Conservation (phyloP, 2,888 invertebrate genomes). For the Tetrapedia diversipes region DNA sequence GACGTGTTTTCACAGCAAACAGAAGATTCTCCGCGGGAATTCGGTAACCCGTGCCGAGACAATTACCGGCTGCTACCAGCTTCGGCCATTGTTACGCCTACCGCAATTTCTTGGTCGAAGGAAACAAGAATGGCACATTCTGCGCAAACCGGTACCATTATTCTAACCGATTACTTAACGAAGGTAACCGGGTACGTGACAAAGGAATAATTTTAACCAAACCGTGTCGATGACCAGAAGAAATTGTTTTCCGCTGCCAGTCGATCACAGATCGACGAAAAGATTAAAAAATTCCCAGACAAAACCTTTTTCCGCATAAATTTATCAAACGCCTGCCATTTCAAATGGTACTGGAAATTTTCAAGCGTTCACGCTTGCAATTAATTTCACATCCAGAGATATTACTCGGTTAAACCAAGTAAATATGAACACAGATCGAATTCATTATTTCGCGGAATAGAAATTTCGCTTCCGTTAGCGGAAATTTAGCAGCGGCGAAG, state of each 20-base stretch:
- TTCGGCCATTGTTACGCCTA: background rate
- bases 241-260: background rate
- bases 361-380: no score
- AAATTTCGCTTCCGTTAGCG: no score
- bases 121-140: background rate
- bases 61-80: background rate
- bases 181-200: background rate
- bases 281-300: slow-evolving; percentile 6
- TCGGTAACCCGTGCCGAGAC: slow-evolving; percentile 5
- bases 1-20: slow-evolving; percentile 36
- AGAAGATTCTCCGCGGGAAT: slow-evolving; percentile 5
- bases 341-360: no score
- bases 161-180: background rate
- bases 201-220: slow-evolving; percentile 7
- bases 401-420: no score
- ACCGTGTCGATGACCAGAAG: background rate
- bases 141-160: rapidly evolving
- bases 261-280: slow-evolving; percentile 2
- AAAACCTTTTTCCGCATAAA: no score
- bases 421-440: no score
- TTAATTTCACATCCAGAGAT: no score
- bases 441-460: no score
- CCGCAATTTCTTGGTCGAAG: background rate
- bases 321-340: no score
- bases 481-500: no score